Base-by-base conservation (phyloP, 2,113 vertebrate species). In the Prochilodus magdalenae region DNA sequence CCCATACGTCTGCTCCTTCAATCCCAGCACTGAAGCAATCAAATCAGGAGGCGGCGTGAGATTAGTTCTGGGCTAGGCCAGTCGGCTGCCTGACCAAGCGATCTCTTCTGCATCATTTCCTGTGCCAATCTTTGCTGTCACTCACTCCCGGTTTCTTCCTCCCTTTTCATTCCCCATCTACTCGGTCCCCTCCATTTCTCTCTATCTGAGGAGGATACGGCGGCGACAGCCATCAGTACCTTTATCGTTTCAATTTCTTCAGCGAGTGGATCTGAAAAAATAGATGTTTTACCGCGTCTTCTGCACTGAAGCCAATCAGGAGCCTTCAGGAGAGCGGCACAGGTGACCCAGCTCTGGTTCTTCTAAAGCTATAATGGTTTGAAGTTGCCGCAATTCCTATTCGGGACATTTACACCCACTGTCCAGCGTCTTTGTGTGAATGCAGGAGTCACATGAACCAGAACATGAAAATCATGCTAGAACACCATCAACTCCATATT, bases 41-140 rank as follows among this genome's bases (percentile, higher is more conserved):
- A 88, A 88, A 91, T 91, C 90, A 89, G 80, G 80, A 85, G 88
- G 88, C 87, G 15, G 84, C 86, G 87, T 88, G 76, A 89, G 90
- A 91, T 90, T 89, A 89, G 90, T 91, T 91, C 91, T 83, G 90
- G 90, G 87, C 53, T 83, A 81, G 91, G 88, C 86, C 88, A 85
- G 85, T 89, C 79, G 87, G 89, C 89, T 88, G 90, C 89, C 91
- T 88, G 89, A 90, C 89, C 83, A 88, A 89, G 90, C 91, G 82
- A 88, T 92, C 86, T 89, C 87, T 88, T 91, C 85, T 90, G 85
- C 30, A 88, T 89, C 88, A 87, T 88, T 90, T 90, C 87, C 87
- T 87, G 55, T 65, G 81, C 84, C 44, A 7, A 72, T 62, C 79
- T 84, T 83, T 84, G 87, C 86, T 83, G 90, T 92, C 91, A 89